phyloP scores from a whole-genome alignment of 1,140 invertebrate genomes.

The Sycobia sp. region DNA sequence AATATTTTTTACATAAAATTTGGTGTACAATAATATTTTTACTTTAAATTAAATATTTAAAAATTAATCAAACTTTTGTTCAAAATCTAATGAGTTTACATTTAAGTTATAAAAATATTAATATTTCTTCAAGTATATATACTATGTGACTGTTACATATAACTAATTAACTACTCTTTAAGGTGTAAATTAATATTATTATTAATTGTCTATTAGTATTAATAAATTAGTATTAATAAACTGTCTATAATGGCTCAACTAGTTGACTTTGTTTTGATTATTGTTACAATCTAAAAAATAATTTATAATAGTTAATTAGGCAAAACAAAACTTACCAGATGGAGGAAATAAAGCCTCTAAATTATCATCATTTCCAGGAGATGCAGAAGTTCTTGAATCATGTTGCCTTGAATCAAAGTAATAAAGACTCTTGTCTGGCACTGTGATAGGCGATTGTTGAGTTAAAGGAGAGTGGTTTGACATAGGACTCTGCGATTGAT shows the following conservation, averaged over 20 bases:
- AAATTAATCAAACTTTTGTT: too few relatives aligned
- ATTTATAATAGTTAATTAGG: too few relatives aligned
- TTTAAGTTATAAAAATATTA: too few relatives aligned
- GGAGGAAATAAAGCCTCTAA: constrained; percentile 60
- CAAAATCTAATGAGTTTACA: too few relatives aligned
- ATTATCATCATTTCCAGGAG: constrained; percentile 47
- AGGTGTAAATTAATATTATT: not conserved
- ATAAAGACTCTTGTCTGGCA: constrained; percentile 52
- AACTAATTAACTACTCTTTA: too few relatives aligned
- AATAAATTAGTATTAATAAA: not conserved
- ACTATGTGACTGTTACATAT: too few relatives aligned
- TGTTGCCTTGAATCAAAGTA: constrained; percentile 52
- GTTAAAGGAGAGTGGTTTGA: constrained; percentile 52
- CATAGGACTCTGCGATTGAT: constrained; percentile 55
- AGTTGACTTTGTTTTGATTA: not conserved
- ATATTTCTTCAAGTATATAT: not conserved
- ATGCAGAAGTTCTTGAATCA: constrained; percentile 33
- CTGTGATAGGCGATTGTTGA: constrained; percentile 55
- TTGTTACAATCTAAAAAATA: too few relatives aligned
- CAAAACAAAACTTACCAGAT: too few relatives aligned
- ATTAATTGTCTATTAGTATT: not conserved
- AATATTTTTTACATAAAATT: too few relatives aligned
- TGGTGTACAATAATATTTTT: too few relatives aligned
- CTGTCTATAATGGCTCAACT: not conserved
- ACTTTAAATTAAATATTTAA: too few relatives aligned